phyloP scores from a whole-genome alignment of 1,140 invertebrate species.

The Glomeris maerens region DNA sequence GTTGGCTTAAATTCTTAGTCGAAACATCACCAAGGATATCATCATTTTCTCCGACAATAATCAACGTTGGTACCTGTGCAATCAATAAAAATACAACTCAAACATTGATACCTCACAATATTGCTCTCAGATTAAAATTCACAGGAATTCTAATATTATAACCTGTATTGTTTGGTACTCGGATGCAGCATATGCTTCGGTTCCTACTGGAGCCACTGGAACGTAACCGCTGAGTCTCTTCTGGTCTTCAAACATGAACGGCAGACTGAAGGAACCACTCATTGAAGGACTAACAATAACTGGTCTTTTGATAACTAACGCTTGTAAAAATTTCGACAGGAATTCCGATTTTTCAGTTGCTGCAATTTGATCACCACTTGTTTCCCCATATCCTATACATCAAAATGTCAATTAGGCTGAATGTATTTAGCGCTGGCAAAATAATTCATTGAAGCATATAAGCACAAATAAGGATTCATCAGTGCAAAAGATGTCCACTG shows the following conservation, averaged over 20 bases:
- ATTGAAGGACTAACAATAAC: conserved; percentile 35
- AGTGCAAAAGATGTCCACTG: too few relatives aligned
- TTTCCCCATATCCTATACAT: conserved; percentile 25
- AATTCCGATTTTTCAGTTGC: conserved; percentile 20
- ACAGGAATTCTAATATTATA: not conserved
- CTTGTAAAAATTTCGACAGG: conserved; percentile 22
- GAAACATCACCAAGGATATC: conserved; percentile 24
- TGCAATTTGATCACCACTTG: conserved; percentile 7
- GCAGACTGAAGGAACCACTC: conserved; percentile 33
- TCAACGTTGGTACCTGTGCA: conserved; percentile 32
- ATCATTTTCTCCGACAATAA: conserved; percentile 34
- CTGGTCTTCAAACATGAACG: conserved; percentile 26
- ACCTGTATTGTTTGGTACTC: conserved; percentile 17
- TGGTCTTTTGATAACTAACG: conserved; percentile 20
- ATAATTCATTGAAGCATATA: conserved; percentile 4
- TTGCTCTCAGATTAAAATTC: not conserved
- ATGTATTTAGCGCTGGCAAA: not conserved
- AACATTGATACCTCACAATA: too few relatives aligned
- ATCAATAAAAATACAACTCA: not conserved
- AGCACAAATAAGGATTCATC: not conserved
- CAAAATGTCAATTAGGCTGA: conserved; percentile 10
- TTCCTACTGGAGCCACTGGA: conserved; percentile 32
- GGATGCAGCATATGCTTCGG: conserved; percentile 18
- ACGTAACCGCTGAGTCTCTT: conserved; percentile 27
- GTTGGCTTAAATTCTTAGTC: conserved; percentile 23